These are phyloP conservation scores for Coleophora deauratella DNA, from an alignment of 2,888 invertebrate genomes.

Conservation along the genomic window DNA sequence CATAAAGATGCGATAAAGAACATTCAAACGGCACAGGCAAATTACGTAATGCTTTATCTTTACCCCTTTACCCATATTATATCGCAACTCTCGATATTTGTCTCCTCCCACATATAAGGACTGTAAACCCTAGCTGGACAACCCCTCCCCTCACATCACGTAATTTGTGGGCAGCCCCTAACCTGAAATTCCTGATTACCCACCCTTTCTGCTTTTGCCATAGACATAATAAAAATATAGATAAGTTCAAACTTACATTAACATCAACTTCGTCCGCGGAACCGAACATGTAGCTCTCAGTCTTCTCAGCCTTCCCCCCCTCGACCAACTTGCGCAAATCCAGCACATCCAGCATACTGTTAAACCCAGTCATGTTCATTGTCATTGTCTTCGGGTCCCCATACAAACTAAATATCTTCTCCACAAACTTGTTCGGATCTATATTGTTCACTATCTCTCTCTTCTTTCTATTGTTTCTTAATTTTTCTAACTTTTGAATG, in stretches of 20 bases:
- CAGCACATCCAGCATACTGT: conserved; percentile 76
- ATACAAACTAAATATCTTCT: conserved; percentile 78
- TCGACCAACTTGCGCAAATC: conserved; percentile 70
- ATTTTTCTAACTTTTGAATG: conserved; percentile 17
- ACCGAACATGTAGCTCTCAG: conserved; percentile 34
- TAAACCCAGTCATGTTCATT: conserved; percentile 79
- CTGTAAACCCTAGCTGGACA: too few relatives aligned
- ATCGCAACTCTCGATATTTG: too few relatives aligned
- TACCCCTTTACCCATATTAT: too few relatives aligned
- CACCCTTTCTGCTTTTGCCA: too few relatives aligned
- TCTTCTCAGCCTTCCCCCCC: conserved; percentile 43
- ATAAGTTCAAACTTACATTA: conserved; percentile 70
- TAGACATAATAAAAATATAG: too few relatives aligned
- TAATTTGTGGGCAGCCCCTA: too few relatives aligned
- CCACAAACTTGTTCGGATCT: conserved; percentile 75
- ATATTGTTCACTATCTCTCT: conserved; percentile 39
- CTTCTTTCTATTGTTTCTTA: conserved; percentile 31
- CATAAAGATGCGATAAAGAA: too few relatives aligned
- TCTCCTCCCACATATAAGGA: too few relatives aligned
- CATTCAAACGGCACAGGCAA: too few relatives aligned
- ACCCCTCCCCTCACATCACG: too few relatives aligned
- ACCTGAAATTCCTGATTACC: too few relatives aligned
- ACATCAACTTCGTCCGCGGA: conserved; percentile 48
- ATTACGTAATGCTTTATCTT: too few relatives aligned
- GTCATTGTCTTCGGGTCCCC: conserved; percentile 78